Percentiles rank a stretch among this genome's conserved stretches.
These are phyloP conservation scores for Apostichopus leukothele DNA, from an alignment of 53 echinoderm and acorn worm genomes.

Conservation along the genomic window DNA sequence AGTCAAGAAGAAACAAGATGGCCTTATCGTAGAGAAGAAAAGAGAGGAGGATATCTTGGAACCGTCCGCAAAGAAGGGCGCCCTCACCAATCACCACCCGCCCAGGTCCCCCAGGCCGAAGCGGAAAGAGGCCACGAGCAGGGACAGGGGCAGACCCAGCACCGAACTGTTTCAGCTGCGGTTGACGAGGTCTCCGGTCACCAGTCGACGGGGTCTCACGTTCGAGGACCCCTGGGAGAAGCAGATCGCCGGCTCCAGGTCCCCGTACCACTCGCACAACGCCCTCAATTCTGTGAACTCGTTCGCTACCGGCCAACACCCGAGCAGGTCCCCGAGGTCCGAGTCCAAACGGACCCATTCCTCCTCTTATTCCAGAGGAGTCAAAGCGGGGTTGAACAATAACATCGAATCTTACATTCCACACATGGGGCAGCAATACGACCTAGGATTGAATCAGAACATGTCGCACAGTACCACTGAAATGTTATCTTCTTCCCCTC, in stretches of 20 bases:
- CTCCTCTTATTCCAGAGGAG: background rate
- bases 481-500: constrained; percentile 3
- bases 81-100: constrained; percentile 32
- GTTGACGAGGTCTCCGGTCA: constrained; percentile 54
- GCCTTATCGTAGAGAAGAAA: constrained; percentile 23
- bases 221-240: constrained; percentile 81
- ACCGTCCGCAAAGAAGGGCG: background rate
- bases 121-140: background rate
- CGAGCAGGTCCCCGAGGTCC: background rate
- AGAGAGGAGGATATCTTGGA: background rate
- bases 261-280: background rate
- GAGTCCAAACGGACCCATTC: constrained; percentile 19
- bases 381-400: constrained; percentile 54
- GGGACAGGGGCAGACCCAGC: constrained; percentile 19
- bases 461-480: constrained; percentile 67
- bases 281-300: constrained; percentile 11
- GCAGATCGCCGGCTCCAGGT: background rate
- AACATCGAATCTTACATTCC: constrained; percentile 55
- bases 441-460: constrained; percentile 54
- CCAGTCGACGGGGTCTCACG: constrained; percentile 37
- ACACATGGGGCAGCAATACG: constrained; percentile 5
- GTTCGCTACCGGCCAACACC: background rate
- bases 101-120: constrained; percentile 19
- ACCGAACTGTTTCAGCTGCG: constrained; percentile 51
- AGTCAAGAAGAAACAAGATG: constrained; percentile 33